These are phyloP conservation scores for Chrysolina americana DNA, from an alignment of 2,888 invertebrate genomes.

Conservation along the genomic window DNA sequence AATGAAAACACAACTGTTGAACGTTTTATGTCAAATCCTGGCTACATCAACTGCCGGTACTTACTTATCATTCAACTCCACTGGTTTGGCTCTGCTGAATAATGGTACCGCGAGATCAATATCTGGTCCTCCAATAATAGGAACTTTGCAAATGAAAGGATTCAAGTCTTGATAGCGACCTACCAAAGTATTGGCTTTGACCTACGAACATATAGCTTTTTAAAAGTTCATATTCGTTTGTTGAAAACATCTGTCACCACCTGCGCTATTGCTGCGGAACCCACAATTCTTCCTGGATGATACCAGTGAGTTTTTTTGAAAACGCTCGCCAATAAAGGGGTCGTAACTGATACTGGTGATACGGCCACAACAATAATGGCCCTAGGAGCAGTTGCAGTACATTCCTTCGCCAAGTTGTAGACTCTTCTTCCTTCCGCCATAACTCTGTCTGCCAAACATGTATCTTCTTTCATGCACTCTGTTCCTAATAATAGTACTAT, in stretches of 20 bases:
- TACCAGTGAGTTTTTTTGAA: constrained; percentile 66
- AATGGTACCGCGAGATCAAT: constrained; percentile 77
- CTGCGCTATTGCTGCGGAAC: constrained; percentile 63
- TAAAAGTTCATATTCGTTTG: background rate
- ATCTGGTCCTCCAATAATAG: constrained; percentile 77
- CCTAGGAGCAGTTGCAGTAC: constrained; percentile 72
- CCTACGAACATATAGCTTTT: constrained; percentile 56
- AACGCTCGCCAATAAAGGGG: constrained; percentile 71
- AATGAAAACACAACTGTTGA: too few species aligned
- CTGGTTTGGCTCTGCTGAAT: constrained; percentile 74
- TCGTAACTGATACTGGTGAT: constrained; percentile 73
- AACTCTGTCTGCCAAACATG: constrained; percentile 57
- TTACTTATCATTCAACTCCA: constrained; percentile 47
- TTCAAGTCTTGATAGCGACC: constrained; percentile 74
- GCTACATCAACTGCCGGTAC: background rate
- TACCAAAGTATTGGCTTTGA: constrained; percentile 76
- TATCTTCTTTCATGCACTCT: constrained; percentile 45
- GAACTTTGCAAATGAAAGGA: constrained; percentile 74
- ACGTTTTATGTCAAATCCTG: too few species aligned
- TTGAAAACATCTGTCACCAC: constrained; percentile 47
- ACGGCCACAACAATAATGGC: constrained; percentile 72
- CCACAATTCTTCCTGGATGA: constrained; percentile 66
- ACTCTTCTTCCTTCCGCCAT: constrained; percentile 61
- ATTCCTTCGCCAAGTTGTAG: constrained; percentile 67
- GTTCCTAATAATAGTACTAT: constrained; percentile 61